Conservation (phyloP, 2,888 invertebrate genomes). For the Tenthredo scrophulariae region DNA sequence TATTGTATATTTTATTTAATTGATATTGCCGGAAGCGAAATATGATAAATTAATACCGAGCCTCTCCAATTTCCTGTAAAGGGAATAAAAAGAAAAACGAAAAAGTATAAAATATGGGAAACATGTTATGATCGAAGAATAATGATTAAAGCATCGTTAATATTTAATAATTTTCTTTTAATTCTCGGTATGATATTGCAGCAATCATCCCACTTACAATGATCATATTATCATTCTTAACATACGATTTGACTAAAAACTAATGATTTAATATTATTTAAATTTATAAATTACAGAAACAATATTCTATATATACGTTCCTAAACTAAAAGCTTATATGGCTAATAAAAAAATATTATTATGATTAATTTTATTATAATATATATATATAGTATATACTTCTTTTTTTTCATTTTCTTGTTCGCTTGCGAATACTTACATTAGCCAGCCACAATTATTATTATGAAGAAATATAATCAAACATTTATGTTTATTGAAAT, state of each 20-base stretch:
- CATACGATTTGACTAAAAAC: constrained; percentile 15
- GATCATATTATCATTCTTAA: neutral
- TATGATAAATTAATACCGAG: neutral
- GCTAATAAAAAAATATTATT: constrained; percentile 54
- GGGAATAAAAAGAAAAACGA: neutral
- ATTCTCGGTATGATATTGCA: neutral
- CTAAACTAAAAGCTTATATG: constrained; percentile 42
- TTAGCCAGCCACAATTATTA: constrained; percentile 21
- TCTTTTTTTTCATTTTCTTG: constrained; percentile 23
- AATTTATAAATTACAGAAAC: constrained; percentile 47
- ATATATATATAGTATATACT: constrained; percentile 53
- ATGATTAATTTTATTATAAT: constrained; percentile 51
- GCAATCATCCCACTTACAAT: constrained; percentile 7
- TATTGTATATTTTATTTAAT: too few species aligned
- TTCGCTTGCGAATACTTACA: neutral
- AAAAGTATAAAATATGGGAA: neutral
- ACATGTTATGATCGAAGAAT: neutral
- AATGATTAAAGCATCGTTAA: neutral
- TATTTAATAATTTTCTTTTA: constrained; percentile 2
- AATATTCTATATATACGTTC: constrained; percentile 31
- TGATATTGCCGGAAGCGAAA: neutral
- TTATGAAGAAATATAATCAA: neutral
- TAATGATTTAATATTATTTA: constrained; percentile 22
- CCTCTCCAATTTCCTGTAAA: neutral
- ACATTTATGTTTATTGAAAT: constrained; percentile 1